Conservation (phyloP, 53 echinoderm and acorn worm genomes). For the Glandiceps talaboti region DNA sequence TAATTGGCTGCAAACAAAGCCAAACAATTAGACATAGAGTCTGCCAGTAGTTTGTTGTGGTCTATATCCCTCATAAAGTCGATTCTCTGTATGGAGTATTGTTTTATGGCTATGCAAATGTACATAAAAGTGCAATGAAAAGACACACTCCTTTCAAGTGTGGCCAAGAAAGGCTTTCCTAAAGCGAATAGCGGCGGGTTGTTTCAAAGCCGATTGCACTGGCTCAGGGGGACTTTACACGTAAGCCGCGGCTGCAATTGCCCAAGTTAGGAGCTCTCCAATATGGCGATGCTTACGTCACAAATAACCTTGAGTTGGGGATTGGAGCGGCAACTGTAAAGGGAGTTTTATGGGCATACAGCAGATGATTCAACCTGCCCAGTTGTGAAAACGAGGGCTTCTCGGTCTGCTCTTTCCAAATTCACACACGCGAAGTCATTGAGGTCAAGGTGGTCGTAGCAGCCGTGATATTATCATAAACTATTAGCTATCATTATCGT, state of each 20-base stretch:
- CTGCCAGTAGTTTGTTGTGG: neutral
- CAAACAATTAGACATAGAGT: neutral
- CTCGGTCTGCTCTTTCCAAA: neutral
- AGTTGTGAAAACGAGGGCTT: neutral
- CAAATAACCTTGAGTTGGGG: neutral
- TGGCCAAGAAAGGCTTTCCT: neutral
- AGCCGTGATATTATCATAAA: neutral
- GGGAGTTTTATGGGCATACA: neutral
- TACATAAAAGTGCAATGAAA: neutral
- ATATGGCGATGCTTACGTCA: neutral
- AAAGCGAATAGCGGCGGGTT: neutral
- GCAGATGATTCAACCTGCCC: neutral
- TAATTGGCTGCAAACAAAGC: neutral
- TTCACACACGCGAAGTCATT: neutral
- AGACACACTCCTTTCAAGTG: neutral
- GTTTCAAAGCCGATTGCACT: neutral
- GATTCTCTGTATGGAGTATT: neutral
- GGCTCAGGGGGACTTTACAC: neutral
- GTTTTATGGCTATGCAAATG: neutral
- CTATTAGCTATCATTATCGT: too few relatives aligned
- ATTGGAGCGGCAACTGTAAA: neutral
- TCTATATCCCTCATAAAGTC: neutral
- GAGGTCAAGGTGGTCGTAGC: neutral
- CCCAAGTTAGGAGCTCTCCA: neutral
- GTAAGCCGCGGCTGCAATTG: neutral